Conservation (phyloP, 1,140 invertebrate species). For the Trichonephila clavata region DNA sequence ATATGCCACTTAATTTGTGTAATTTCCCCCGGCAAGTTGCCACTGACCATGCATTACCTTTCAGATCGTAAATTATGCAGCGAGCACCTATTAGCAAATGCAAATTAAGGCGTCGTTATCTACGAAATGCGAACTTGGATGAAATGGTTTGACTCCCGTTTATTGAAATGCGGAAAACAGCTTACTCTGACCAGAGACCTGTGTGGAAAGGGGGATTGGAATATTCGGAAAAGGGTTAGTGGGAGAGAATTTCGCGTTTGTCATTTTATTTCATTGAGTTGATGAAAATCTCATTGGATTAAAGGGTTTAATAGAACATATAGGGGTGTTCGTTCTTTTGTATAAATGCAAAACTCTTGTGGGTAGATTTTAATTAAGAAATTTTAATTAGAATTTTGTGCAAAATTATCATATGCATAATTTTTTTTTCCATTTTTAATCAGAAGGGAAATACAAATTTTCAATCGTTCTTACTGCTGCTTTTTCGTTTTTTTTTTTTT, state of each 20-base stretch:
- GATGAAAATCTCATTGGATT: background rate
- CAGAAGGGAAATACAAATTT: no score
- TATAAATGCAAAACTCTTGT: no score
- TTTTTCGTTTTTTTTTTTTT: no score
- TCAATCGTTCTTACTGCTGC: no score
- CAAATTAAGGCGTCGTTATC: conserved; percentile 41
- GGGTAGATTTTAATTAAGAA: no score
- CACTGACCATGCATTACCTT: conserved; percentile 23
- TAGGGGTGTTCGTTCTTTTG: no score
- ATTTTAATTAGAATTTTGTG: no score
- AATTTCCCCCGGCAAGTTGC: conserved; percentile 2
- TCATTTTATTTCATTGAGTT: background rate
- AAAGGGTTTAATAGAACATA: background rate
- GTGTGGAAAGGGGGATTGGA: background rate
- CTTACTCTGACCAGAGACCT: conserved; percentile 15
- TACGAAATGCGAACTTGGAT: conserved; percentile 38
- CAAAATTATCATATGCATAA: no score
- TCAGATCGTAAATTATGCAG: conserved; percentile 43
- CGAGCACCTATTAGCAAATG: conserved; percentile 35
- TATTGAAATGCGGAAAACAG: conserved; percentile 35
- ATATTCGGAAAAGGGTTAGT: no score
- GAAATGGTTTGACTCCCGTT: conserved; percentile 33
- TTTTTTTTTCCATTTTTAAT: no score
- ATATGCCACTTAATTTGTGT: conserved; percentile 53
- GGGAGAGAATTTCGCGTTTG: no score